Evolutionary conservation across 2,113 vertebrate species (phyloP), one percentile per base, ranked within the genome.

Genomic region (Siphamia tubifer): DNA sequence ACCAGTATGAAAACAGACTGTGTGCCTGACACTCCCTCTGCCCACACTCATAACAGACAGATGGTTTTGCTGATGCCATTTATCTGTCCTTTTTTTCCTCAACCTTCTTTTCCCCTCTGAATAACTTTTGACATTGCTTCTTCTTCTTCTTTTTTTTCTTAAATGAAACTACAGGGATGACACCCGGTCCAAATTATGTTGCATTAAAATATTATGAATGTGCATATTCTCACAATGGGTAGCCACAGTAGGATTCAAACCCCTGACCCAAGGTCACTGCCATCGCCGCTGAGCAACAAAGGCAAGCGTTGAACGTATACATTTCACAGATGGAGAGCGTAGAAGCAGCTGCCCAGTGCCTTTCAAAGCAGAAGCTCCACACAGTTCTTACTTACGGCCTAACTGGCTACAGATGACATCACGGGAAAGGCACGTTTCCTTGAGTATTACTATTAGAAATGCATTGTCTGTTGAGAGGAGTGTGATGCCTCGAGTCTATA

Each of bases 291-390:
- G 24, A 70, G 67, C 38, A 68, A 86, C 86, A 86, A 86, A 88
- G 67, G 56, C 56, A 56, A 0, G 31, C 2, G 63, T 31, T 73
- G 63, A 70, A 56, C 39, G 13, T 74, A 74, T 70, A 79, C 58
- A 65, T 57, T 70, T 87, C 79, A 69, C 79, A 81, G 79, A 85
- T 79, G 77, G 79, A 75, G 61, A 38, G 51, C 7, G 51, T 23
- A 10, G n/a, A 67, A 36, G 77, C 82, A 87, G 87, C 79, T 85
- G 83, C 68, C 44, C 44, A 1, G 20, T 4, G 55, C 39, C 32
- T 72, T 73, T 78, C 62, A 75, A 31, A 72, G 20, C 52, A 53
- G 65, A 70, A 28, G 38, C 57, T 32, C 27, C 0, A 35, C 44
- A 45, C 31, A 70, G 61, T 64, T 74, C 23, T 34, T 17, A 9